Base-by-base conservation (phyloP, 2,113 vertebrate species). In the Podiceps cristatus region DNA sequence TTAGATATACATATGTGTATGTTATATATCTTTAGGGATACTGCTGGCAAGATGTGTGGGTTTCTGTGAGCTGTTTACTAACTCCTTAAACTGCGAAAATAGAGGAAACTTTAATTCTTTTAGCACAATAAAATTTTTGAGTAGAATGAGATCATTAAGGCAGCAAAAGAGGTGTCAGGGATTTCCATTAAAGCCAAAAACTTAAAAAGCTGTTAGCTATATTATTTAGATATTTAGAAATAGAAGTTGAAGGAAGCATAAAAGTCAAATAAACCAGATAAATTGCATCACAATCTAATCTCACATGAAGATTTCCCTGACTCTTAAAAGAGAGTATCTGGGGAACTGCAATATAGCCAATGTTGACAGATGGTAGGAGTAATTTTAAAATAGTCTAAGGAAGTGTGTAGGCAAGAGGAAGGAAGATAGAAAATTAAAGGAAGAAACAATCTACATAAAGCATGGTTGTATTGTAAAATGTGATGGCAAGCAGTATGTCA, bases 361-460 rank as follows among this genome's bases (percentile, higher is more conserved):
- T 80, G 73, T 49, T 96, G 86, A 91, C 76, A 96, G 71, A 93
- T 88, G 23, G 73, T 86, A 87, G 76, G 64, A 89, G 31, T 87
- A 50, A 86, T 93, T 95, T 92, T 93, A 63, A 90, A 96, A 66
- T 78, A 91, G 24, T 80, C 31, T 64, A 40, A 86, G 71, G 56
- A 91, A 94, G n/a, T 84, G 27, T 91, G 67, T 93, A 88, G 80
- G 77, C 63, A 77, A 92, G 37, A 92, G 64, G 60, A 94, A 75
- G 63, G 59, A 94, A 96, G 37, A 77, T 37, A 44, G 47, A 90
- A 97, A 94, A 86, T 71, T 74, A 69, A 96, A 94, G 58, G 53
- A 93, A 84, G 40, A 86, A 63, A 79, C 31, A 18, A 63, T 83
- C 35, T 94, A 53, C 64, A 33, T 85, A 86, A 81, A 88, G 58